phyloP scores from a whole-genome alignment of 2,113 vertebrate species.

The Emydocephalus ijimae region DNA sequence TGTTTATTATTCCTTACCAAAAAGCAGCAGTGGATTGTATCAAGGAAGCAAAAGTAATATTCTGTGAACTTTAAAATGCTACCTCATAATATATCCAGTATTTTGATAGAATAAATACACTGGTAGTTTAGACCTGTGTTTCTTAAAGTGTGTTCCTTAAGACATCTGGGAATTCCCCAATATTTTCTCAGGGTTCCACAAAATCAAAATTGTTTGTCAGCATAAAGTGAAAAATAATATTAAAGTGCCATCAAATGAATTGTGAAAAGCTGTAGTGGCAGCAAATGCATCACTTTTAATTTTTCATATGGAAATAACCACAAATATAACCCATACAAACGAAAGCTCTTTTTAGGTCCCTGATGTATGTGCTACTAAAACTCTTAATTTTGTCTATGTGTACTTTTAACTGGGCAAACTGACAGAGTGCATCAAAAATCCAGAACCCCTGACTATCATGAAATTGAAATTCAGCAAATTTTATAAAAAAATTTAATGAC shows the following conservation, averaged over 20 bases:
- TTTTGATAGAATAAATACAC: not conserved
- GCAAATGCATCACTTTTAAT: not conserved
- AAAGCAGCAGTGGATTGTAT: not conserved
- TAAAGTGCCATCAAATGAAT: not conserved
- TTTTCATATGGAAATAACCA: not conserved
- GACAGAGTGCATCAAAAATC: not conserved
- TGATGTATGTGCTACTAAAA: not conserved
- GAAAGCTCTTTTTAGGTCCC: not conserved
- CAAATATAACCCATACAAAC: not conserved
- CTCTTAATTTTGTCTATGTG: not conserved
- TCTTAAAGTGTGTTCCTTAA: not conserved
- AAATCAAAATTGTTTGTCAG: not conserved
- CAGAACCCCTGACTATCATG: not conserved
- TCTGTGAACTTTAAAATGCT: not conserved
- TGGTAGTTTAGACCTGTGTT: not conserved
- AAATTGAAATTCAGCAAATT: not conserved
- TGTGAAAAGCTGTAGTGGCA: not conserved
- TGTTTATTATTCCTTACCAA: not conserved
- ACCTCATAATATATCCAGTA: not conserved
- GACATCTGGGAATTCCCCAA: not conserved
- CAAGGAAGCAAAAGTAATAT: not conserved
- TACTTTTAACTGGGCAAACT: not conserved
- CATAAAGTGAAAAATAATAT: not conserved
- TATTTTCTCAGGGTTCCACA: not conserved
- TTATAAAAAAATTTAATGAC: not conserved